Evolutionary conservation across 2,797 vertebrate species (phyloP), one percentile per base, ranked within the genome.

Genomic region (Xenopus petersii): DNA sequence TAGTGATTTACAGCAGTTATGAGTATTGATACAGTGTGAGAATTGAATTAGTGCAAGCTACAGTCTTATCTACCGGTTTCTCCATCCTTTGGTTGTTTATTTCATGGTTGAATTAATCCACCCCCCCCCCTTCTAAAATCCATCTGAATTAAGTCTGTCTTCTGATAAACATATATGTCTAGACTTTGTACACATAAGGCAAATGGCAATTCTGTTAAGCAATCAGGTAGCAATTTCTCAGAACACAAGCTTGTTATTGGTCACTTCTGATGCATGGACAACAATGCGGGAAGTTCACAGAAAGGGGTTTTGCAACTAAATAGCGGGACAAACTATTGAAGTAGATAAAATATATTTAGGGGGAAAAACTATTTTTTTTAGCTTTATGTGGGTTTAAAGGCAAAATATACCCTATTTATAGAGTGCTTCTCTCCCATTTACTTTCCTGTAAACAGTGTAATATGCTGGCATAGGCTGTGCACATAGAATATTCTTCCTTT

Each of bases 11-110:
- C 84, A 81, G 86, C 81, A 82, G 42, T 79, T 84, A 1, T 85
- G 81, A 86, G 81, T 83, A 83, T 81, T 13, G 77, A 81, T 83
- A 80, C 9, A 15, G 82, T 77, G 84, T 81, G 21, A 75, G 81
- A 13, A 83, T 81, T 42, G 80, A 10, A 46, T 83, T 88, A 92
- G 91, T 92, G 90, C 91, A 93, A 90, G 85, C 82, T 82, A 74
- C 77, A 81, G 80, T 26, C 56, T 21, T 80, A 85, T 69, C 80
- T 77, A 81, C 78, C 77, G 74, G 86, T 79, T 26, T 3, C 1
- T 73, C 71, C 5, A 79, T 47, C 90, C 90, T 91, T 91, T 91
- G 91, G 90, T 91, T 90, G 89, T 85, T 87, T 89, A 88, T 64
- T 85, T 85, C 89, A 88, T 67, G 4, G 30, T 67, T 71, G 3